Evolutionary conservation across 2,888 invertebrate genomes (phyloP).

Genomic region (Spodoptera littoralis): DNA sequence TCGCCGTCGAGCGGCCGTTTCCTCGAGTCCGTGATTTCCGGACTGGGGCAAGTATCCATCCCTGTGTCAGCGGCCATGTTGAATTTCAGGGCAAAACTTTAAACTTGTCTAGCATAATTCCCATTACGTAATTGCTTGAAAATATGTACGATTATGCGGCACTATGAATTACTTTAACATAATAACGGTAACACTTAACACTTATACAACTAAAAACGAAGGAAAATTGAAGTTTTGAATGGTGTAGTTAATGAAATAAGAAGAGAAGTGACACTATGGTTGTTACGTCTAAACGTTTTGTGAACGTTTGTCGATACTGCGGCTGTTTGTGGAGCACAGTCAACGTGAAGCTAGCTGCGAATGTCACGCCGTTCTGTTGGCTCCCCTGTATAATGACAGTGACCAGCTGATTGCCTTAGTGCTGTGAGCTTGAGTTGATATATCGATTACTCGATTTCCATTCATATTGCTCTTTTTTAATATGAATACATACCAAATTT

Average conservation of each 20-base stretch:
- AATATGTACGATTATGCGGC: conserved; percentile 82
- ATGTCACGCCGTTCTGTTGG: conserved; percentile 73
- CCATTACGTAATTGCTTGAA: conserved; percentile 88
- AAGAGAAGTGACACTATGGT: conserved; percentile 85
- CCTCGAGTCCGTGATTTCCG: conserved; percentile 96
- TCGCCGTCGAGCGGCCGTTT: conserved; percentile 96
- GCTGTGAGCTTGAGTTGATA: conserved; percentile 47
- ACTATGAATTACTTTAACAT: conserved; percentile 82
- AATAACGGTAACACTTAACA: conserved; percentile 83
- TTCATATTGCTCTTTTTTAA: too few relatives aligned
- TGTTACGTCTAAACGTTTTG: conserved; percentile 87
- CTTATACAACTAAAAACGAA: conserved; percentile 82
- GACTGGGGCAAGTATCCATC: conserved; percentile 98
- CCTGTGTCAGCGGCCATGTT: conserved; percentile 97
- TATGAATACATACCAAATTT: too few relatives aligned
- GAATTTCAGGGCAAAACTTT: conserved; percentile 89
- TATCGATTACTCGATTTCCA: conserved; percentile 6
- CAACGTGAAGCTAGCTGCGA: conserved; percentile 78
- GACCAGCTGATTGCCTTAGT: conserved; percentile 84
- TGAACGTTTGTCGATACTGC: conserved; percentile 88
- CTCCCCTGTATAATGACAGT: conserved; percentile 77
- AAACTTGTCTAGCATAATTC: conserved; percentile 89
- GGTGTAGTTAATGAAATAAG: conserved; percentile 83
- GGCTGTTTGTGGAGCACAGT: conserved; percentile 82
- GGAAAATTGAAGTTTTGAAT: conserved; percentile 78